Percentiles rank a stretch among this genome's conserved stretches.
These are phyloP conservation scores for Myotis davidii DNA, from an alignment of 2,113 vertebrate species.

Conservation along the genomic window DNA sequence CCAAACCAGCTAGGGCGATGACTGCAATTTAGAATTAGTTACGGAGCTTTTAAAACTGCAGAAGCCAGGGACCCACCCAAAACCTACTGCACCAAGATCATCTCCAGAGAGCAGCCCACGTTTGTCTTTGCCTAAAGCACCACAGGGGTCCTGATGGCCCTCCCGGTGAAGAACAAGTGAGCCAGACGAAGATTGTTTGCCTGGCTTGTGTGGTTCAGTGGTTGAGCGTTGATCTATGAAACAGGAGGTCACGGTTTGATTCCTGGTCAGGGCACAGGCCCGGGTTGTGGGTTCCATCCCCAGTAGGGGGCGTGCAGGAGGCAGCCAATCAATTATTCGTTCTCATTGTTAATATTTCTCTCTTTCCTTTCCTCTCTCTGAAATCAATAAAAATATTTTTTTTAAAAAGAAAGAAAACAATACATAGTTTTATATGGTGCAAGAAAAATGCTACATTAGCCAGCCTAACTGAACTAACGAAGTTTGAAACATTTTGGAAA, in stretches of 20 bases:
- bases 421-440: neutral
- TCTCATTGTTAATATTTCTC: too few species aligned
- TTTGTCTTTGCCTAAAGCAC: neutral
- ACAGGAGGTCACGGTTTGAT: too few species aligned
- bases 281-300: too few species aligned
- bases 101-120: neutral
- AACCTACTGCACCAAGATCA: neutral
- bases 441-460: neutral
- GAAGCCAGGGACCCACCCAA: neutral
- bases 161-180: neutral
- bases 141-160: accelerated
- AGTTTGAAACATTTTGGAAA: constrained; percentile 6
- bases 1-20: too few species aligned
- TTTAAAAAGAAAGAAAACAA: neutral
- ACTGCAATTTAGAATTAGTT: neutral
- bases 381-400: too few species aligned
- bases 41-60: neutral
- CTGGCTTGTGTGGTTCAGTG: too few species aligned
- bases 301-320: too few species aligned
- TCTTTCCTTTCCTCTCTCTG: too few species aligned
- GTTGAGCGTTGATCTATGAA: too few species aligned
- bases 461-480: neutral
- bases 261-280: too few species aligned
- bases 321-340: too few species aligned
- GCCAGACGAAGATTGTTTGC: neutral